Conservation (phyloP, 2,113 vertebrate genomes). For the Poeciliopsis turrubarensis region DNA sequence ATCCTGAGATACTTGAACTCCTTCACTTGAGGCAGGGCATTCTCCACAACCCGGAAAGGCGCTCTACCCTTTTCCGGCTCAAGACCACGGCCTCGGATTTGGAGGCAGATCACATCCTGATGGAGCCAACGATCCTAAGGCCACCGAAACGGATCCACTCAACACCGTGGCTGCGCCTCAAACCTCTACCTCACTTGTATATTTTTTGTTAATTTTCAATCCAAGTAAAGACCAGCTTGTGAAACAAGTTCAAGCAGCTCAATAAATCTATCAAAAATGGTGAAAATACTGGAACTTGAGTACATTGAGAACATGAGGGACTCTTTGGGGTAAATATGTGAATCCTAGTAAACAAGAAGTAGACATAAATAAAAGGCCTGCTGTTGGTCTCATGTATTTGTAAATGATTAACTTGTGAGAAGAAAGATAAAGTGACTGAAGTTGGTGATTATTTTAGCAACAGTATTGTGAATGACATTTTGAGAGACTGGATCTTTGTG, state of each 20-base stretch:
- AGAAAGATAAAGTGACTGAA: neutral
- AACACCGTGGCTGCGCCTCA: too few species aligned
- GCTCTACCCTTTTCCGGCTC: too few species aligned
- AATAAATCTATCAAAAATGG: conserved; percentile 30
- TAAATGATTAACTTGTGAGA: neutral
- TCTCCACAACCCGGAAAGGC: too few species aligned
- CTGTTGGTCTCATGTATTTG: neutral
- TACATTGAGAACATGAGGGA: conserved; percentile 22
- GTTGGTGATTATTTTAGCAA: neutral
- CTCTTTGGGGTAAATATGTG: conserved; percentile 23
- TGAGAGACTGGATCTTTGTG: neutral
- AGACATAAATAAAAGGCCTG: neutral
- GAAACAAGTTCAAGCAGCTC: neutral
- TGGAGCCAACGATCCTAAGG: too few species aligned
- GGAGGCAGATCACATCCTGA: too few species aligned
- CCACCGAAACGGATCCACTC: too few species aligned
- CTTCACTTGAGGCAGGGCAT: too few species aligned
- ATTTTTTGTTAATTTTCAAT: neutral
- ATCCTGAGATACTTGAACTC: too few species aligned
- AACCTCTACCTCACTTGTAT: neutral
- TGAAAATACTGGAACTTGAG: conserved; percentile 43
- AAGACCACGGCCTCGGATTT: too few species aligned
- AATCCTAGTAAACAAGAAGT: neutral
- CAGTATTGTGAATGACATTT: neutral
- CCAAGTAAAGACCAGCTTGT: neutral